Conservation (phyloP, 2,888 invertebrate species). For the Gryllus longicercus region DNA sequence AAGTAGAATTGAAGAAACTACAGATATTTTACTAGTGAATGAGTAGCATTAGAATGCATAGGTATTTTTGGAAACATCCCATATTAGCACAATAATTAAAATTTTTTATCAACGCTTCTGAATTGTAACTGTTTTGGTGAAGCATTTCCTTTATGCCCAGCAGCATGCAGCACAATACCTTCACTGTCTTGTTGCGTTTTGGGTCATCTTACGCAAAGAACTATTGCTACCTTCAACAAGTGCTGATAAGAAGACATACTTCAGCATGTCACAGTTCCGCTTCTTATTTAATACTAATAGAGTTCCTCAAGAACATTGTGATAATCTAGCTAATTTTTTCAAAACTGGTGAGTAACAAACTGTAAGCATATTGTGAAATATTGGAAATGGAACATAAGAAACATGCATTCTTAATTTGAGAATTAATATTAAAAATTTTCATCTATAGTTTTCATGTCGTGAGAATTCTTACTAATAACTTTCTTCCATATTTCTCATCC, state of each 20-base stretch:
- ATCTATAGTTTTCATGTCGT: background rate
- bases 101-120: background rate
- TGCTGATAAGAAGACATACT: constrained; percentile 45
- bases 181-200: constrained; percentile 49
- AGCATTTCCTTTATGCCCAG: constrained; percentile 31
- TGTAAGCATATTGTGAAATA: background rate
- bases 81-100: background rate
- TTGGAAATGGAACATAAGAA: background rate
- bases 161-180: constrained; percentile 44
- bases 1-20: too few species aligned
- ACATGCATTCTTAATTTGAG: background rate
- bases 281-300: constrained; percentile 53
- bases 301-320: constrained; percentile 48
- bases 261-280: constrained; percentile 52
- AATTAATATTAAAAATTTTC: background rate
- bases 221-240: constrained; percentile 45
- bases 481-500: background rate
- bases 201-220: constrained; percentile 50
- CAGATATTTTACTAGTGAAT: too few species aligned
- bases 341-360: constrained; percentile 45
- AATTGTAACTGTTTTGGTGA: background rate
- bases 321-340: constrained; percentile 49
- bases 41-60: too few species aligned
- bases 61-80: too few species aligned
- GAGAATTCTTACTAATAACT: background rate